These are phyloP conservation scores for Lomographa bimaculata DNA, from an alignment of 2,888 invertebrate species.

Conservation along the genomic window DNA sequence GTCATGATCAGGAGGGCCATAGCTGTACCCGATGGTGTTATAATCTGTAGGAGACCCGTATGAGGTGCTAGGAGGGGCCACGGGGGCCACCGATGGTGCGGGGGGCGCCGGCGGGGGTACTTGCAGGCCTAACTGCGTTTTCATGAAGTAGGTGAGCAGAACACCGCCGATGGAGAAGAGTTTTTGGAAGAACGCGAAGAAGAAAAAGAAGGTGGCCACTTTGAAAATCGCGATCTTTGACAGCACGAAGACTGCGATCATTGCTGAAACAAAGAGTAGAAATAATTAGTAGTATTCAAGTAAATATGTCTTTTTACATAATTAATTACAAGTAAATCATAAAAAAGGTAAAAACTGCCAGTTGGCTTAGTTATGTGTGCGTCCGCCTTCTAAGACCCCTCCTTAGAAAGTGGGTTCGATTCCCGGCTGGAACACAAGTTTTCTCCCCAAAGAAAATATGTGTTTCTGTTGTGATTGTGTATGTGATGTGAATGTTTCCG, in stretches of 20 bases:
- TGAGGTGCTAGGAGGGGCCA: slow-evolving; percentile 28
- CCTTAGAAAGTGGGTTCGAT: too few relatives aligned
- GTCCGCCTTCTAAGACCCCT: too few relatives aligned
- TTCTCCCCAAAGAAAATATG: too few relatives aligned
- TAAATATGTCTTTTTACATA: too few relatives aligned
- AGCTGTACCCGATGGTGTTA: slow-evolving; percentile 71
- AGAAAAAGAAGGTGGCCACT: slow-evolving; percentile 60
- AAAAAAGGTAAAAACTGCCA: too few relatives aligned
- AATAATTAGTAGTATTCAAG: too few relatives aligned
- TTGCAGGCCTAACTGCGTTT: slow-evolving; percentile 38
- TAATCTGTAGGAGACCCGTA: slow-evolving; percentile 67
- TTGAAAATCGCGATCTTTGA: slow-evolving; percentile 68
- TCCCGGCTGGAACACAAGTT: too few relatives aligned
- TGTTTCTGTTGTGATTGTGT: too few relatives aligned
- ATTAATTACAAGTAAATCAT: too few relatives aligned
- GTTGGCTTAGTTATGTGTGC: too few relatives aligned
- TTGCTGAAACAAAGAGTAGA: slow-evolving; percentile 44
- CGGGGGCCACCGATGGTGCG: slow-evolving; percentile 2
- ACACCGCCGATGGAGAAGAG: slow-evolving; percentile 62
- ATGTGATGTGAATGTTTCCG: too few relatives aligned
- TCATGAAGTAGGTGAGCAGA: slow-evolving; percentile 64
- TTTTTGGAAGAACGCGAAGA: slow-evolving; percentile 72
- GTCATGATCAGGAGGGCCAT: slow-evolving; percentile 64
- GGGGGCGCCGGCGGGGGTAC: slow-evolving; percentile 5
- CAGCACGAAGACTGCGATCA: slow-evolving; percentile 59